Percentiles rank a stretch among this genome's conserved stretches.
phyloP scores from a whole-genome alignment of 2,797 vertebrate species.

The Fringilla coelebs region DNA sequence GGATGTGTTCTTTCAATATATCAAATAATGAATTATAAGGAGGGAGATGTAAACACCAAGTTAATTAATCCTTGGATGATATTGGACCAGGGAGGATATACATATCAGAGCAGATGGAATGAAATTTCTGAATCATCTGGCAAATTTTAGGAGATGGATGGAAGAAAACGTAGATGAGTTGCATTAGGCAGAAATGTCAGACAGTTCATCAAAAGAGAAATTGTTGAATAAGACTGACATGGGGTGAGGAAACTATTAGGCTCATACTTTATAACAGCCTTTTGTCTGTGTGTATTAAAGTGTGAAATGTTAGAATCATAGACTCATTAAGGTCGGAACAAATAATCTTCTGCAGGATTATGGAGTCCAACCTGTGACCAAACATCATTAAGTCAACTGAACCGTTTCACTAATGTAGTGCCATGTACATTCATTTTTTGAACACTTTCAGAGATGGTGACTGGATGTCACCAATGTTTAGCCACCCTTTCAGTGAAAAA shows the following conservation, averaged over 20 bases:
- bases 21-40: background rate
- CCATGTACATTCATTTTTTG: background rate
- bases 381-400: background rate
- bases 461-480: background rate
- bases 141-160: background rate
- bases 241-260: background rate
- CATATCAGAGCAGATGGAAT: background rate
- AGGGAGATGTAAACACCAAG: background rate
- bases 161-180: background rate
- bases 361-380: background rate
- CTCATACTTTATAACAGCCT: background rate
- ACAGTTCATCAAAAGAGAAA: background rate
- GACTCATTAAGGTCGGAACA: background rate
- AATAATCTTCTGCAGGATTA: background rate
- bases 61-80: constrained; percentile 14
- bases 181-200: background rate
- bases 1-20: background rate
- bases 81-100: background rate
- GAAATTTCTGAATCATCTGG: constrained; percentile 7
- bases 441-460: background rate
- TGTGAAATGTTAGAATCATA: background rate
- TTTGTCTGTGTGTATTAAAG: background rate
- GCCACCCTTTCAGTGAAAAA: background rate
- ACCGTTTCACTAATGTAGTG: background rate
- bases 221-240: background rate